Evolutionary conservation across 2,113 vertebrate genomes (phyloP).

Genomic region (Xerus inauris): DNA sequence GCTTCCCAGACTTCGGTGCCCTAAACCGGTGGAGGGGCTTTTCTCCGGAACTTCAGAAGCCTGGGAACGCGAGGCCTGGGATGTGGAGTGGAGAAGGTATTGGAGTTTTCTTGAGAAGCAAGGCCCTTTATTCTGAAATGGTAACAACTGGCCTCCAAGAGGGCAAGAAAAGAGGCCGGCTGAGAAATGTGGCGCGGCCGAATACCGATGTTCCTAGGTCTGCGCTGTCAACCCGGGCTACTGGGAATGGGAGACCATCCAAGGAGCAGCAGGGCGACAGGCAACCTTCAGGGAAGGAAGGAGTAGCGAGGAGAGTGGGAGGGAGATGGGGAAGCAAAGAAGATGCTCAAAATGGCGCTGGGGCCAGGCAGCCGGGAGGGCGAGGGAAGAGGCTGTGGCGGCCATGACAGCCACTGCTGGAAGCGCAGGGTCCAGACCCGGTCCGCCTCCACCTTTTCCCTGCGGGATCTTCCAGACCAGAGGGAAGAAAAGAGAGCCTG

Average conservation of each 20-base stretch:
- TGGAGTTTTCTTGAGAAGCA: neutral
- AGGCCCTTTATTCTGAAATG: too few species aligned
- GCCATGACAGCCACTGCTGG: constrained; percentile 62
- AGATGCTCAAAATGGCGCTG: constrained; percentile 92
- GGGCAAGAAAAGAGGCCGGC: neutral
- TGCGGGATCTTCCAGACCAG: too few species aligned
- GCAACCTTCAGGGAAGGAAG: neutral
- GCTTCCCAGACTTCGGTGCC: neutral
- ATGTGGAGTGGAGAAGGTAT: neutral
- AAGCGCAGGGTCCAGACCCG: neutral
- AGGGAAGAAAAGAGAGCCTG: neutral
- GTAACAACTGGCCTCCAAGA: neutral
- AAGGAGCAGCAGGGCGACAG: neutral
- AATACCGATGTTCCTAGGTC: fast-evolving
- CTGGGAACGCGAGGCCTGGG: neutral
- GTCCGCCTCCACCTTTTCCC: neutral
- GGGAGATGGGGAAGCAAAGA: neutral
- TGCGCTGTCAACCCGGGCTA: neutral
- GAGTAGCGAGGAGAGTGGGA: neutral
- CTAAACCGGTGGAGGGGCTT: neutral
- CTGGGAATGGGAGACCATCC: neutral
- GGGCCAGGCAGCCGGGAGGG: constrained; percentile 60
- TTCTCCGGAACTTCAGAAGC: neutral
- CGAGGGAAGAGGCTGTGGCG: neutral
- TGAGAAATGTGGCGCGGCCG: neutral